These are phyloP conservation scores for Oncorhynchus keta DNA, from an alignment of 2,113 vertebrate genomes.

Conservation along the genomic window DNA sequence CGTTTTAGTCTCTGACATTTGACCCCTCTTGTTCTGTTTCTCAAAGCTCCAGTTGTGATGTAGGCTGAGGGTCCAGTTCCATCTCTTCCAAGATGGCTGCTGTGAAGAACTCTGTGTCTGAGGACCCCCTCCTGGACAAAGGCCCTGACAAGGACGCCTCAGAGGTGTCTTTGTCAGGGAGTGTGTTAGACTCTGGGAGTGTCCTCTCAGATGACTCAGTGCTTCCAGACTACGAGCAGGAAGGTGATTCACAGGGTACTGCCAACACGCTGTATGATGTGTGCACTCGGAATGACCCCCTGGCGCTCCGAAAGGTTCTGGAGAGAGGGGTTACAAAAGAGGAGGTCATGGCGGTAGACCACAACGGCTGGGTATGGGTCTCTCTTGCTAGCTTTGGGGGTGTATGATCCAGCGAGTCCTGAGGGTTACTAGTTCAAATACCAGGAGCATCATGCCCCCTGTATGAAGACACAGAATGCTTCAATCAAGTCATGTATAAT, in stretches of 20 bases:
- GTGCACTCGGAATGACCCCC: constrained; percentile 72
- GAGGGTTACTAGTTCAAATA: background rate
- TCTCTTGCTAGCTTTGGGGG: background rate
- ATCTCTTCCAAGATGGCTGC: constrained; percentile 58
- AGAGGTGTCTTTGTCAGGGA: constrained; percentile 29
- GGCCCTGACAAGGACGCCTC: constrained; percentile 49
- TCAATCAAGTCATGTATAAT: too few relatives aligned
- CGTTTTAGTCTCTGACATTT: background rate
- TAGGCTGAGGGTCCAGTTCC: constrained; percentile 19
- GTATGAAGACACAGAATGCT: too few relatives aligned
- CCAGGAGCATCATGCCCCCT: background rate
- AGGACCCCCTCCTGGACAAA: constrained; percentile 53
- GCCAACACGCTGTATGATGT: constrained; percentile 73
- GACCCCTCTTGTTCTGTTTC: background rate
- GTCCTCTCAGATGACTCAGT: constrained; percentile 75
- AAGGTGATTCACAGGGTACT: accelerated
- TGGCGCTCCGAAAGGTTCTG: constrained; percentile 69
- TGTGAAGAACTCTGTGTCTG: constrained; percentile 15
- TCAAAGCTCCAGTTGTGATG: constrained; percentile 36
- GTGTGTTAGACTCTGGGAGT: constrained; percentile 65
- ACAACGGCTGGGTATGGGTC: constrained; percentile 80
- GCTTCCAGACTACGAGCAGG: constrained; percentile 61
- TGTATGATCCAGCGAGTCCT: background rate
- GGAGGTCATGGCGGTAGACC: constrained; percentile 78
- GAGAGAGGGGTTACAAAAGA: constrained; percentile 72